These are phyloP conservation scores for Aix galericulata DNA, from an alignment of 2,113 vertebrate species.

Conservation along the genomic window DNA sequence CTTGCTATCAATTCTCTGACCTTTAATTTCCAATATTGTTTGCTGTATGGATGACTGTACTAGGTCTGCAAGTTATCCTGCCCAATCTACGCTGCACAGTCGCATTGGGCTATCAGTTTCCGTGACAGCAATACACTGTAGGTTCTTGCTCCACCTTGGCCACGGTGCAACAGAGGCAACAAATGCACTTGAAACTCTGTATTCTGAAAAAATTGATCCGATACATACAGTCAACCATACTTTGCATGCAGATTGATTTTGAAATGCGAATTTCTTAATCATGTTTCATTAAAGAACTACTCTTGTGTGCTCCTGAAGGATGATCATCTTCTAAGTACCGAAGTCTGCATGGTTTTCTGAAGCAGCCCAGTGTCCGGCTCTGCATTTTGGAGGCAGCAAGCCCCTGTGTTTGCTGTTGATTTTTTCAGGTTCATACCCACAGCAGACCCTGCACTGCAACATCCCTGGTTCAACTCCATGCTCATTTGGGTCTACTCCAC, in stretches of 20 bases:
- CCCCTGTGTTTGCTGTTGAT: not conserved
- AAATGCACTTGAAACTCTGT: not conserved
- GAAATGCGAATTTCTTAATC: not conserved
- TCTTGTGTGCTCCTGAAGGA: accelerated
- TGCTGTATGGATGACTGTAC: not conserved
- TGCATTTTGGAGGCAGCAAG: not conserved
- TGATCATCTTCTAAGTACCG: accelerated
- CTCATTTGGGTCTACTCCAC: not conserved
- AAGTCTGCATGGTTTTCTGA: not conserved
- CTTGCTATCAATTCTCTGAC: slow-evolving; percentile 64
- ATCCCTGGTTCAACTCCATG: not conserved
- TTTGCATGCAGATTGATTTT: not conserved
- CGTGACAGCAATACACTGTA: not conserved
- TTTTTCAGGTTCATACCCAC: not conserved
- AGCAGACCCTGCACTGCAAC: not conserved
- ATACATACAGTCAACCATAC: too few species aligned
- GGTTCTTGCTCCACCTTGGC: not conserved
- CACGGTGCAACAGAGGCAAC: not conserved
- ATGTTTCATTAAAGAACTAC: not conserved
- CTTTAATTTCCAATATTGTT: slow-evolving; percentile 59
- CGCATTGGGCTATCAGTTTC: not conserved
- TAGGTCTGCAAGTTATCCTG: not conserved
- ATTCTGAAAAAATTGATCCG: not conserved
- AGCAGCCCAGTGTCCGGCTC: not conserved
- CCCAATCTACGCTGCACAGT: accelerated